Conservation (phyloP, 1,140 invertebrate species). For the Ericerus pela region DNA sequence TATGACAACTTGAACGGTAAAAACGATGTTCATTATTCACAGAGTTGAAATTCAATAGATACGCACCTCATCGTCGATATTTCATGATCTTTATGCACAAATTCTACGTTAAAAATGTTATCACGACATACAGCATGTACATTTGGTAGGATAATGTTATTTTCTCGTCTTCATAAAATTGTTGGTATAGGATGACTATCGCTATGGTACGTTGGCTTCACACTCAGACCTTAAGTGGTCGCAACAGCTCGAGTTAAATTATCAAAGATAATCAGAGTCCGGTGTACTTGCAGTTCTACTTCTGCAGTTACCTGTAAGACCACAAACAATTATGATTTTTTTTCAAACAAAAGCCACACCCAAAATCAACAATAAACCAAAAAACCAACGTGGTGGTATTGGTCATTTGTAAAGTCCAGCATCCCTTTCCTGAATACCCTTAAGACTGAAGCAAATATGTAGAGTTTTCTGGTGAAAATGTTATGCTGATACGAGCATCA, state of each 20-base stretch:
- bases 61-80: slow-evolving; percentile 79
- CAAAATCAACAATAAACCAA: no score
- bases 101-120: slow-evolving; percentile 63
- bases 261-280: slow-evolving; percentile 79
- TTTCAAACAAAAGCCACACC: no score
- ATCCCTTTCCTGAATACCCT: no score
- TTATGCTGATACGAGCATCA: no score
- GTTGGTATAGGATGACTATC: slow-evolving; percentile 66
- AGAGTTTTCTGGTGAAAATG: no score
- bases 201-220: slow-evolving; percentile 74
- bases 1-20: no score
- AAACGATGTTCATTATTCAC: no score
- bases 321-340: no score
- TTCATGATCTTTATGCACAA: slow-evolving; percentile 74
- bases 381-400: no score
- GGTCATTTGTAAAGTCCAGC: no score
- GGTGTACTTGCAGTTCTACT: slow-evolving; percentile 64
- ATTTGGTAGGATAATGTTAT: slow-evolving; percentile 80
- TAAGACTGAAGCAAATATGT: no score
- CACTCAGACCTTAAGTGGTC: slow-evolving; percentile 59
- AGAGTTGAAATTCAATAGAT: no score
- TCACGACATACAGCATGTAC: slow-evolving; percentile 72
- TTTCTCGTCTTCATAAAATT: slow-evolving; percentile 81
- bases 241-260: slow-evolving; percentile 78
- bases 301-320: slow-evolving; percentile 39